Evolutionary conservation across 2,888 invertebrate species (phyloP).

Genomic region (Epistrophe eligans): DNA sequence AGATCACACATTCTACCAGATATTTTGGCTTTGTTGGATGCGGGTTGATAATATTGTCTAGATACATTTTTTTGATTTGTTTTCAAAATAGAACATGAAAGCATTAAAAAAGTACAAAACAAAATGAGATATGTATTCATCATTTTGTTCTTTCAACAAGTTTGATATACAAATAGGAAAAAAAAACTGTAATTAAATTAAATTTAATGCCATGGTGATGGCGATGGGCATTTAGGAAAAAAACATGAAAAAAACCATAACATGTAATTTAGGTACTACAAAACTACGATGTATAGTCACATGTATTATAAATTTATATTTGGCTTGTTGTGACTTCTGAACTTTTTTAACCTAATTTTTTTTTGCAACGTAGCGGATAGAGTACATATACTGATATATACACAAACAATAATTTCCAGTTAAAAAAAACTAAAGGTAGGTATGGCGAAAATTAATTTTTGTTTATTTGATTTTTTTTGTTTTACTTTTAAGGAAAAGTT

Average conservation of each 20-base stretch:
- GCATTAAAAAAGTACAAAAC: not conserved
- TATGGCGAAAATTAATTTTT: conserved; percentile 6
- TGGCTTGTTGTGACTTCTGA: conserved; percentile 10
- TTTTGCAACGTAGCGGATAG: not conserved
- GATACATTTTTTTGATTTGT: not conserved
- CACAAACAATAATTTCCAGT: conserved; percentile 12
- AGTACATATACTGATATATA: not conserved
- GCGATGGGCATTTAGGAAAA: not conserved
- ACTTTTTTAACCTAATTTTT: not conserved
- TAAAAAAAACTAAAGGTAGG: not conserved
- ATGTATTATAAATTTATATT: conserved; percentile 14
- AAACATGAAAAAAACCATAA: too few relatives aligned
- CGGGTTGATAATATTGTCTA: not conserved
- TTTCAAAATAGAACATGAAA: too few relatives aligned
- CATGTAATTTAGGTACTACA: not conserved
- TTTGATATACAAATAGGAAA: not conserved
- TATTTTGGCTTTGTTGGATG: not conserved
- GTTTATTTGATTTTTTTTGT: not conserved
- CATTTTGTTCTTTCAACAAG: conserved; percentile 6
- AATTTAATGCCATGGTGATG: not conserved
- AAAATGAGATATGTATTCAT: conserved; percentile 7
- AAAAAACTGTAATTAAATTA: not conserved
- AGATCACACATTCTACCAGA: not conserved
- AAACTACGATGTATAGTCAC: not conserved
- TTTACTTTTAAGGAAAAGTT: conserved; percentile 7